These are phyloP conservation scores for Danaus plexippus DNA, from an alignment of 1,140 invertebrate genomes.

Conservation along the genomic window DNA sequence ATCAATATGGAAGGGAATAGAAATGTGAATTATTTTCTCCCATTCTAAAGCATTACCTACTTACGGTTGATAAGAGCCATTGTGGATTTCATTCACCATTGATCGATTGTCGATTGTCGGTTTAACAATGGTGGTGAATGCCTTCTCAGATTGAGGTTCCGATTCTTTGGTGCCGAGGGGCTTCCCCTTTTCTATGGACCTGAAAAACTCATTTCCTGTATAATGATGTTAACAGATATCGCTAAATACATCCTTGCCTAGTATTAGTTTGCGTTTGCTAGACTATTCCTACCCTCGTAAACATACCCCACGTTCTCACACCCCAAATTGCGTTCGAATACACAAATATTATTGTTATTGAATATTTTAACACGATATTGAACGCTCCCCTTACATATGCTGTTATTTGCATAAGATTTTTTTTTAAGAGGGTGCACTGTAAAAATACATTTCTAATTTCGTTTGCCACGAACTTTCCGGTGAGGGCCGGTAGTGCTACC, in stretches of 20 bases:
- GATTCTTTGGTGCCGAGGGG: constrained; percentile 29
- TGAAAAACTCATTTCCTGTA: constrained; percentile 15
- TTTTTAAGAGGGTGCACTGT: constrained; percentile 45
- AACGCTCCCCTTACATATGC: constrained; percentile 44
- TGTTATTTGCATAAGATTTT: constrained; percentile 69
- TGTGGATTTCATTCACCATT: constrained; percentile 40
- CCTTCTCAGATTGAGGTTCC: constrained; percentile 46
- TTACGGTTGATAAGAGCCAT: constrained; percentile 39
- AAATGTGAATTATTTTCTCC: constrained; percentile 5
- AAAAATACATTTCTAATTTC: constrained; percentile 70
- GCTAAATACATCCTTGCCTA: constrained; percentile 1
- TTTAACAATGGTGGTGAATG: constrained; percentile 53
- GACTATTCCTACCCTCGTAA: no score
- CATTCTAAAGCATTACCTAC: constrained; percentile 14
- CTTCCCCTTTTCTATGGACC: constrained; percentile 13
- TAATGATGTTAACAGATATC: constrained; percentile 1
- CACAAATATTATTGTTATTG: no score
- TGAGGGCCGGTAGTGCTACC: constrained; percentile 29
- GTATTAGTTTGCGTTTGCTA: no score
- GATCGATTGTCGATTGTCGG: constrained; percentile 51
- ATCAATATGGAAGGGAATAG: constrained; percentile 3
- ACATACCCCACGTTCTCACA: no score
- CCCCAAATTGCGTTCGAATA: no score
- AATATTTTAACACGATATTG: constrained; percentile 26
- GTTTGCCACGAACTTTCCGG: constrained; percentile 50